Conservation (phyloP, 2,113 vertebrate genomes). For the Scytalopus superciliaris region DNA sequence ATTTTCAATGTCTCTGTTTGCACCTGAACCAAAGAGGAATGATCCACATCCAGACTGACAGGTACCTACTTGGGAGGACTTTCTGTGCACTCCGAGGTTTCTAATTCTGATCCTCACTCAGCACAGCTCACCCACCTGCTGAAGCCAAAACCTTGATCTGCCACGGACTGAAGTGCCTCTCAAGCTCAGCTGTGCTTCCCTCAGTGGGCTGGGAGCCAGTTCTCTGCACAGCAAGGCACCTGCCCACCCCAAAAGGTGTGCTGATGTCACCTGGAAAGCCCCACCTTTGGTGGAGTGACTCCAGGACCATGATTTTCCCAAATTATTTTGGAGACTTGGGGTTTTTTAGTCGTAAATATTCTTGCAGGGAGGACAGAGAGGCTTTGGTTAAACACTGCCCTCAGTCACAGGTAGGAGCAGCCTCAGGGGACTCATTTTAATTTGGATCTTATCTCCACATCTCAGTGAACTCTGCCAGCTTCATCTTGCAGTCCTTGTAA, state of each 20-base stretch:
- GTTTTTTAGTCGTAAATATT: neutral
- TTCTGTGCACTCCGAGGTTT: neutral
- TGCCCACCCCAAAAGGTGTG: neutral
- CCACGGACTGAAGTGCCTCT: neutral
- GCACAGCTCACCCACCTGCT: neutral
- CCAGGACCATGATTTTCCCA: neutral
- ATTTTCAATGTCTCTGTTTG: neutral
- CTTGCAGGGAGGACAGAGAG: neutral
- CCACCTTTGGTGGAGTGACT: neutral
- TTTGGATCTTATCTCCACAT: neutral
- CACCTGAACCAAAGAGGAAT: neutral
- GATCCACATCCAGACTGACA: neutral
- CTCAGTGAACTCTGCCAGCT: neutral
- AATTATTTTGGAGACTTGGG: neutral
- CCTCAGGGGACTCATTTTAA: neutral
- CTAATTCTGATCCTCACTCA: neutral
- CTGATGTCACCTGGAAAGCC: neutral
- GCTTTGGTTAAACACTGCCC: neutral
- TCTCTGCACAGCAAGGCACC: neutral
- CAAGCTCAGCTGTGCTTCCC: neutral
- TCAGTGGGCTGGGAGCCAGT: rapidly evolving
- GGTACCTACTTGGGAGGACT: neutral
- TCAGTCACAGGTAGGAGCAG: rapidly evolving
- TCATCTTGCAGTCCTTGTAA: neutral
- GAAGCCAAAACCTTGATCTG: neutral